phyloP scores from a whole-genome alignment of 2,888 invertebrate genomes.

The Horisme vitalbata region DNA sequence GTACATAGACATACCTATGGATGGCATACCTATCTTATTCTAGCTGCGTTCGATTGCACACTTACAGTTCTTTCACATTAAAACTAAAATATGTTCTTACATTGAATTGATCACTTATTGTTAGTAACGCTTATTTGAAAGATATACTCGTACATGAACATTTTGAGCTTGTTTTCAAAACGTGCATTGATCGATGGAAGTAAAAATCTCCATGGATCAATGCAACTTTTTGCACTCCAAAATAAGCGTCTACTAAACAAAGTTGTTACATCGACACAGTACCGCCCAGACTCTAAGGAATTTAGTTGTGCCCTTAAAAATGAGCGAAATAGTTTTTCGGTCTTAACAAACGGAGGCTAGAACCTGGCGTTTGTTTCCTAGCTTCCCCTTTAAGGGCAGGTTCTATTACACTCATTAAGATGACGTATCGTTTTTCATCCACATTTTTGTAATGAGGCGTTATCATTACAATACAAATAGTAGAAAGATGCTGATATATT shows the following conservation, averaged over 20 bases:
- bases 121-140: no score
- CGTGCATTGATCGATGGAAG: not conserved
- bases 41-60: conserved; percentile 10
- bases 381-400: no score
- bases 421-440: no score
- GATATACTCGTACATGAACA: no score
- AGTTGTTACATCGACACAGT: conserved; percentile 7
- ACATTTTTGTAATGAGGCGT: no score
- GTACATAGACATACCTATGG: conserved; percentile 9
- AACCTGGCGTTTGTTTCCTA: no score
- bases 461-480: no score
- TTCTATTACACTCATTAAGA: no score
- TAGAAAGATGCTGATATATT: no score
- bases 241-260: conserved; percentile 4
- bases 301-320: no score
- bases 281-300: not conserved
- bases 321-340: no score
- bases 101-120: conserved; percentile 2
- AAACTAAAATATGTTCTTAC: conserved; percentile 15
- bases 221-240: conserved; percentile 9
- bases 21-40: conserved; percentile 5
- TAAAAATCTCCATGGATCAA: not conserved
- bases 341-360: no score
- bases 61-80: conserved; percentile 8
- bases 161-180: not conserved